phyloP scores from a whole-genome alignment of 2,113 vertebrate genomes.

The Indicator indicator region DNA sequence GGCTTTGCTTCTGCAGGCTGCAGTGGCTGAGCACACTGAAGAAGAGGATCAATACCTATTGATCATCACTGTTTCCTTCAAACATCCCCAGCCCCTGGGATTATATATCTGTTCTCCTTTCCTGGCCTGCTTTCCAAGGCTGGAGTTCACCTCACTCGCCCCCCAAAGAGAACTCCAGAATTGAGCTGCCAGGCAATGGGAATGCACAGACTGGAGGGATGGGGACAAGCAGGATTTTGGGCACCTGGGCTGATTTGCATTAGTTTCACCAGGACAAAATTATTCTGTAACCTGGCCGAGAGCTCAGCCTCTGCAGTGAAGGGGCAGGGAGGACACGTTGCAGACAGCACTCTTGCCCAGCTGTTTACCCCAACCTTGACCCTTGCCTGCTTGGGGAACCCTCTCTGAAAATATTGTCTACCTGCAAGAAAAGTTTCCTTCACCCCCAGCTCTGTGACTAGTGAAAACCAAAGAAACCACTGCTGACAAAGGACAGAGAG shows the following conservation, averaged over 20 bases:
- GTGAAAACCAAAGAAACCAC: background rate
- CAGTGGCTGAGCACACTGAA: background rate
- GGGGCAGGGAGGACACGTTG: rapidly evolving
- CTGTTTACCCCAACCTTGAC: background rate
- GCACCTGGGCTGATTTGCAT: background rate
- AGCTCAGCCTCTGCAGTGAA: rapidly evolving
- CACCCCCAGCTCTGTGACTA: background rate
- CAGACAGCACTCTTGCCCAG: background rate
- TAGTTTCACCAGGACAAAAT: background rate
- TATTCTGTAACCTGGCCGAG: background rate
- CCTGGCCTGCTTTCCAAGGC: background rate
- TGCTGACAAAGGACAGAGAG: background rate
- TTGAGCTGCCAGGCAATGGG: background rate
- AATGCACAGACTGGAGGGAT: rapidly evolving
- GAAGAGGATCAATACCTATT: conserved; percentile 59
- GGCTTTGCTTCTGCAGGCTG: background rate
- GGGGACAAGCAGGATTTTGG: background rate
- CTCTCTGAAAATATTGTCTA: background rate
- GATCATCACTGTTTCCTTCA: background rate
- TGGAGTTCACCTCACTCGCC: background rate
- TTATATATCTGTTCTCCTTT: conserved; percentile 8
- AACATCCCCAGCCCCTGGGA: conserved; percentile 2
- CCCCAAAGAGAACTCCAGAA: background rate
- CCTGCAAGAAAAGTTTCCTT: background rate
- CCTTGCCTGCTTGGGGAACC: background rate